These are phyloP conservation scores for Apamea monoglypha DNA, from an alignment of 2,888 invertebrate genomes.

Conservation along the genomic window DNA sequence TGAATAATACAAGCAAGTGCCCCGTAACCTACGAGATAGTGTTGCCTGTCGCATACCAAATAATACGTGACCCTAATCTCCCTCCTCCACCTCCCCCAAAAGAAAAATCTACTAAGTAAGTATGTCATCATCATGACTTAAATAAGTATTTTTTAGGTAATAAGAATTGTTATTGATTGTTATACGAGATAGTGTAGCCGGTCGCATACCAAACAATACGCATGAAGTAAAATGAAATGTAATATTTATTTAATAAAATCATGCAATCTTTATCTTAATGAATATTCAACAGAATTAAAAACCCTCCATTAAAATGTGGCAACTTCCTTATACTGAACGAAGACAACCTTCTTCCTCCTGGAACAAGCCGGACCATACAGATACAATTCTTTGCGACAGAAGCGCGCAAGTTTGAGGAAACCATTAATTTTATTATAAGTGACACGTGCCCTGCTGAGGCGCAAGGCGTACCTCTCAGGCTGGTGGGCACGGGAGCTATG, in stretches of 20 bases:
- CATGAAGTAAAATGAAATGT: neutral
- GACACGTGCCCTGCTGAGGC: conserved; percentile 88
- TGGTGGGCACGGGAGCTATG: conserved; percentile 90
- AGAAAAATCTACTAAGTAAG: conserved; percentile 81
- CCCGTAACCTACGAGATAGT: conserved; percentile 88
- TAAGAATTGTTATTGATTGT: neutral
- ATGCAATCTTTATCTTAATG: neutral
- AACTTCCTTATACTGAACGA: conserved; percentile 86
- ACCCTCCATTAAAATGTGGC: conserved; percentile 84
- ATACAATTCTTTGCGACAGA: conserved; percentile 83
- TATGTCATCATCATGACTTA: neutral
- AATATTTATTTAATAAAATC: conserved; percentile 2
- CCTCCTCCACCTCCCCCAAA: conserved; percentile 62
- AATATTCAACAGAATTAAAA: conserved; percentile 78
- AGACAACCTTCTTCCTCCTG: conserved; percentile 86
- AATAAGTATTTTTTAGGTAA: neutral
- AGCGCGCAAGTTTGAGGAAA: conserved; percentile 82
- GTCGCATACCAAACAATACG: no score
- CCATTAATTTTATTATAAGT: conserved; percentile 84
- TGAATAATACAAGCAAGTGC: conserved; percentile 91
- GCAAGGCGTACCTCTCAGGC: conserved; percentile 84
- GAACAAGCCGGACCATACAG: conserved; percentile 83
- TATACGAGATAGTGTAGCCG: neutral
- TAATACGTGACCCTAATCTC: conserved; percentile 62
- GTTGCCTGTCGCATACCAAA: conserved; percentile 77